Evolutionary conservation across 37 sponge, comb jelly and placozoan species (phyloP).

Genomic region (Eunapius fragilis): DNA sequence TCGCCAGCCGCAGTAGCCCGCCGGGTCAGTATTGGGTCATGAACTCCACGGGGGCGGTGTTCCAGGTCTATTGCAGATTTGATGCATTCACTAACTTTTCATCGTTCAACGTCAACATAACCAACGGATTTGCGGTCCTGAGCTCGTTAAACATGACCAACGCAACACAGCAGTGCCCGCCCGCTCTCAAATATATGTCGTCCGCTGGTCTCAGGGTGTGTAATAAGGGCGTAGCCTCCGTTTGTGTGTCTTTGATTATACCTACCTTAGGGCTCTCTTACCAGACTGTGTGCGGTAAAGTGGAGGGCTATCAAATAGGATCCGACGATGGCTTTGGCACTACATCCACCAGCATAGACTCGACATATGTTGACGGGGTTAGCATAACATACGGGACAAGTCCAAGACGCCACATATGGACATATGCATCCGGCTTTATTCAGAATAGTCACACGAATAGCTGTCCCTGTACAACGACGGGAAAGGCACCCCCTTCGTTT

Average conservation of each 20-base stretch:
- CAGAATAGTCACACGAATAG: too few relatives aligned
- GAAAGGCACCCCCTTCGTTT: constrained; percentile 16
- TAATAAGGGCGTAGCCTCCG: not conserved
- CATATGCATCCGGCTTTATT: too few relatives aligned
- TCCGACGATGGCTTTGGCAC: not conserved
- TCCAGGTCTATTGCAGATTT: not conserved
- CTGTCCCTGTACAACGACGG: too few relatives aligned
- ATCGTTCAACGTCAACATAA: not conserved
- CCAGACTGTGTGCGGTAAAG: not conserved
- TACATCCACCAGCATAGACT: not conserved
- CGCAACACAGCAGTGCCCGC: not conserved
- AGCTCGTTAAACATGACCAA: not conserved
- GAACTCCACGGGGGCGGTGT: not conserved
- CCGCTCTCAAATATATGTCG: not conserved
- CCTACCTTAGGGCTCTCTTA: not conserved
- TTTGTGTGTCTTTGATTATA: not conserved
- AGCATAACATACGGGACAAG: constrained; percentile 2
- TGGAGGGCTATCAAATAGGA: not conserved
- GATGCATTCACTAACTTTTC: not conserved
- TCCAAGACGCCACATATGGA: constrained; percentile 5
- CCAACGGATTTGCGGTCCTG: not conserved
- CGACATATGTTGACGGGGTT: constrained; percentile 24
- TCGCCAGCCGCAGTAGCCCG: too few relatives aligned
- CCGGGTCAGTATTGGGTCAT: too few relatives aligned
- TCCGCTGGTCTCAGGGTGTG: not conserved